Evolutionary conservation across 2,113 vertebrate genomes (phyloP).

Genomic region (Propithecus coquereli): DNA sequence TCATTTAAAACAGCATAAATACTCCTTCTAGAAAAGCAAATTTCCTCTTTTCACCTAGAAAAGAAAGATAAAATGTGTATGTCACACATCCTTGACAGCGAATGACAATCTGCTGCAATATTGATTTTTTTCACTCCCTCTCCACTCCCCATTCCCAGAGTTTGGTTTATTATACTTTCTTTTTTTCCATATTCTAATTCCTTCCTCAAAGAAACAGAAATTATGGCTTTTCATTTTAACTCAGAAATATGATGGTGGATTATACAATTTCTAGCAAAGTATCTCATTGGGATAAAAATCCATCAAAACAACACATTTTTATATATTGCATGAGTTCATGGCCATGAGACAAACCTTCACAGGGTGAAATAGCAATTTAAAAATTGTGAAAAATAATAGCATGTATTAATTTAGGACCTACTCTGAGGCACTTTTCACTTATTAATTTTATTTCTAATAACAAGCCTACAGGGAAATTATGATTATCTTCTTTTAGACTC

Average conservation of each 20-base stretch:
- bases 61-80: not conserved
- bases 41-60: not conserved
- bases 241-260: not conserved
- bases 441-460: not conserved
- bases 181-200: not conserved
- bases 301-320: constrained; percentile 34
- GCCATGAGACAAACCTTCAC: not conserved
- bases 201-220: constrained; percentile 36
- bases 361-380: not conserved
- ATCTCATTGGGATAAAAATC: constrained; percentile 30
- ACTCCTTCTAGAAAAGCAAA: not conserved
- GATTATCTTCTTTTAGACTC: not conserved
- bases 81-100: not conserved
- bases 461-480: not conserved
- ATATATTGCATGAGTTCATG: not conserved
- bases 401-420: not conserved
- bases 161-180: constrained; percentile 11
- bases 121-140: not conserved
- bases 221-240: constrained; percentile 43
- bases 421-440: not conserved
- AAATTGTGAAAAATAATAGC: not conserved
- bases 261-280: constrained; percentile 50
- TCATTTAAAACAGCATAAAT: not conserved
- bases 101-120: not conserved
- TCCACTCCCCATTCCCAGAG: not conserved